These are phyloP conservation scores for Heterodera schachtii DNA, from an alignment of 1,140 invertebrate species.

Conservation along the genomic window DNA sequence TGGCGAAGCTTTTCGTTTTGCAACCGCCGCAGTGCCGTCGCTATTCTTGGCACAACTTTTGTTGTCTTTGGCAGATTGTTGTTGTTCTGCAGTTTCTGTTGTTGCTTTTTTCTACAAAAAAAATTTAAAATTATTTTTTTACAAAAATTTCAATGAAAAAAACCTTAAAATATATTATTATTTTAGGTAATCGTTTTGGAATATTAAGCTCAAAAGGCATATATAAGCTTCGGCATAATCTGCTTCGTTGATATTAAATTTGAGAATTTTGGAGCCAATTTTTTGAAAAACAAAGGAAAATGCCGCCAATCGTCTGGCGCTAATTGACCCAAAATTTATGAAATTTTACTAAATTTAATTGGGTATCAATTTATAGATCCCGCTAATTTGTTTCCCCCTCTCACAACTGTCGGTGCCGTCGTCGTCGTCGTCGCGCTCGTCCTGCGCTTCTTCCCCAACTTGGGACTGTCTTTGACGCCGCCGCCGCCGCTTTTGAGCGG, in stretches of 20 bases:
- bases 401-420: not conserved
- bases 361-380: too few species aligned
- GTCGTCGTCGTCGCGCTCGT: not conserved
- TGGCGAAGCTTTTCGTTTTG: not conserved
- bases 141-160: not conserved
- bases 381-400: not conserved
- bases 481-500: not conserved
- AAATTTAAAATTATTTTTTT: not conserved
- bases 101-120: not conserved
- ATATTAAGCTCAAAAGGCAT: too few species aligned
- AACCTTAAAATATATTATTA: too few species aligned
- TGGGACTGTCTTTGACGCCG: slow-evolving; percentile 9
- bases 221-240: too few species aligned
- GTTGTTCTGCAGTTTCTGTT: not conserved
- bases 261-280: too few species aligned
- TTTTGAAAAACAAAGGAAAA: too few species aligned
- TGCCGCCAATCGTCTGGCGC: too few species aligned
- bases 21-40: not conserved
- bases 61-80: not conserved
- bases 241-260: too few species aligned
- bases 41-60: not conserved
- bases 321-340: too few species aligned
- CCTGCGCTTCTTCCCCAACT: not conserved
- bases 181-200: too few species aligned
- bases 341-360: too few species aligned